Evolutionary conservation across 2,113 vertebrate genomes (phyloP).

Genomic region (Colius striatus): DNA sequence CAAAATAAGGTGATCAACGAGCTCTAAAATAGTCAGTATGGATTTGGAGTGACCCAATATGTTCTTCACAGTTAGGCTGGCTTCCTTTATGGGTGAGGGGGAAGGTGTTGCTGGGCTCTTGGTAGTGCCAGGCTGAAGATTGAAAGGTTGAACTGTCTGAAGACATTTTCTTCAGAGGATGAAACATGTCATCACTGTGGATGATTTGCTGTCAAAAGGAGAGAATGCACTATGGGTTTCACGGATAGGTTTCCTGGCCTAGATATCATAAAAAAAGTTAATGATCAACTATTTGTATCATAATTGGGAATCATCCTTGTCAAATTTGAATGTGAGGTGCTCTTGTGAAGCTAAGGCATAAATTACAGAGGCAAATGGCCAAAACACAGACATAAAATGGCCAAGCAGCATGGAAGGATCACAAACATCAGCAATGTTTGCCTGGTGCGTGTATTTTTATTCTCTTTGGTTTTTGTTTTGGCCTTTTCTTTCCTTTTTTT

Average conservation of each 20-base stretch:
- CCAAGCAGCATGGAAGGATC: not conserved
- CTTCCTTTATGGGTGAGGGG: fast-evolving
- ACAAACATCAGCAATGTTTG: not conserved
- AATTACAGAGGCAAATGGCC: not conserved
- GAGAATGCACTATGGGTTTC: not conserved
- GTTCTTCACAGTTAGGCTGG: not conserved
- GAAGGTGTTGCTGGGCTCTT: not conserved
- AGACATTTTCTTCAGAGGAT: not conserved
- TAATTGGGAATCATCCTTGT: not conserved
- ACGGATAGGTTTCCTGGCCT: not conserved
- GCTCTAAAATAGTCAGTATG: not conserved
- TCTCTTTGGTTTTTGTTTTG: not conserved
- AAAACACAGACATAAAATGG: not conserved
- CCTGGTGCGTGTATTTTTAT: not conserved
- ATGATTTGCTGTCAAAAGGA: not conserved
- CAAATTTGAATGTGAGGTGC: not conserved
- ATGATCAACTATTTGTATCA: not conserved
- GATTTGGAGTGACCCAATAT: not conserved
- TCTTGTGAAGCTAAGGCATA: not conserved
- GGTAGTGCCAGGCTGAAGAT: not conserved
- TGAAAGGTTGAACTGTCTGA: not conserved
- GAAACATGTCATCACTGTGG: fast-evolving
- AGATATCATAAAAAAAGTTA: not conserved
- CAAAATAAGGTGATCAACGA: not conserved
- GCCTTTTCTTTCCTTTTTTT: not conserved